Conservation (phyloP, 2,888 invertebrate species). For the Polydrusus pterygomalis region DNA sequence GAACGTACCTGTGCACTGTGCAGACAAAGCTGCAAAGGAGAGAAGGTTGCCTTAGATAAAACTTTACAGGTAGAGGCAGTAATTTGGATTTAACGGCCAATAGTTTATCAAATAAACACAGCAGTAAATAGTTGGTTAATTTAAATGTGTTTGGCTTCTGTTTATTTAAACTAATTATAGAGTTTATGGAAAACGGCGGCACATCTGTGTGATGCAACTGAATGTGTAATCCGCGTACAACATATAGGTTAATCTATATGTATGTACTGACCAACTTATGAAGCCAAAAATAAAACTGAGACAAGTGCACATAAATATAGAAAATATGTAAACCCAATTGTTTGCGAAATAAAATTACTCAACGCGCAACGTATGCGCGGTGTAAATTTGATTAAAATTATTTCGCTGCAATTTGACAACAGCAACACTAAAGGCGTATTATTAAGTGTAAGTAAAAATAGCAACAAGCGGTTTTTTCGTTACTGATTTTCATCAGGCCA, state of each 20-base stretch:
- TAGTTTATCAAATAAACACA: constrained; percentile 11
- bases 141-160: constrained; percentile 7
- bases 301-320: constrained; percentile 50
- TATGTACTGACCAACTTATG: constrained; percentile 42
- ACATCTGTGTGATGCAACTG: constrained; percentile 38
- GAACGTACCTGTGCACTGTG: too few relatives aligned
- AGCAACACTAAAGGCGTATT: too few relatives aligned
- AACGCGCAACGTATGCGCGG: neutral
- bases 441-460: too few relatives aligned
- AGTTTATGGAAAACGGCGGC: constrained; percentile 32
- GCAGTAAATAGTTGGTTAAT: neutral
- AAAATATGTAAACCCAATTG: constrained; percentile 48
- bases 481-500: too few relatives aligned
- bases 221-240: constrained; percentile 30
- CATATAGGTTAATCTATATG: constrained; percentile 41
- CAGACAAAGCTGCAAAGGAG: too few relatives aligned
- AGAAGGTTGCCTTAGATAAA: neutral
- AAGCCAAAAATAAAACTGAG: constrained; percentile 47
- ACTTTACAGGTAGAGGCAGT: neutral
- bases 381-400: neutral
- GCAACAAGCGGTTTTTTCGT: too few relatives aligned
- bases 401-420: too few relatives aligned
- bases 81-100: neutral
- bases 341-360: constrained; percentile 33
- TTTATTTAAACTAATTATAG: constrained; percentile 33